phyloP scores from a whole-genome alignment of 2,888 invertebrate genomes.

The Lamellibrachia satsuma region DNA sequence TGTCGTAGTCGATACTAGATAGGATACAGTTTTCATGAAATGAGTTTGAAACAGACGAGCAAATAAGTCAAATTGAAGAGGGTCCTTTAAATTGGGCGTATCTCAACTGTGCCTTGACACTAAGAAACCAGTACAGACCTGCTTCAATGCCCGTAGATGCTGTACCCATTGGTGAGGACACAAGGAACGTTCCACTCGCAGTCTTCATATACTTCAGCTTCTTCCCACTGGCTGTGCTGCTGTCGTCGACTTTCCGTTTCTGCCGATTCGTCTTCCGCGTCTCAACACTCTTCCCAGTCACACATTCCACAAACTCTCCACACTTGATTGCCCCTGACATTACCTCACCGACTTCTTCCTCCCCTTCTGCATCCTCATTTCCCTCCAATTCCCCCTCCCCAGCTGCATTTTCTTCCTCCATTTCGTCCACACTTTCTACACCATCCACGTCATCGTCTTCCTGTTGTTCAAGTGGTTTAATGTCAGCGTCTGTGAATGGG shows the following conservation, averaged over 20 bases:
- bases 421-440: conserved; percentile 19
- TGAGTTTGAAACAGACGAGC: too few species aligned
- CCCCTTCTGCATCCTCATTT: conserved; percentile 10
- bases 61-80: too few species aligned
- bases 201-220: conserved; percentile 47
- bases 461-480: conserved; percentile 35
- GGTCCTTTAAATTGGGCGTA: too few species aligned
- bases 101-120: background rate
- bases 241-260: conserved; percentile 19
- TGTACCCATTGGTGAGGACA: background rate
- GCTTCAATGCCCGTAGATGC: background rate
- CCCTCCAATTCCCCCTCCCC: conserved; percentile 21
- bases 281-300: background rate
- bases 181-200: conserved; percentile 27
- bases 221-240: background rate
- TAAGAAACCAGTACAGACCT: background rate
- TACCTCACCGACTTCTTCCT: conserved; percentile 23
- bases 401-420: conserved; percentile 13
- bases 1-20: too few species aligned
- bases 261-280: conserved; percentile 8
- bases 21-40: too few species aligned
- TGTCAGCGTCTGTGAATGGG: conserved; percentile 63
- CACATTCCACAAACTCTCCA: background rate
- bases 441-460: background rate
- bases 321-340: conserved; percentile 18